Evolutionary conservation across 1,140 invertebrate genomes (phyloP).

Genomic region (Zophobas atratus): DNA sequence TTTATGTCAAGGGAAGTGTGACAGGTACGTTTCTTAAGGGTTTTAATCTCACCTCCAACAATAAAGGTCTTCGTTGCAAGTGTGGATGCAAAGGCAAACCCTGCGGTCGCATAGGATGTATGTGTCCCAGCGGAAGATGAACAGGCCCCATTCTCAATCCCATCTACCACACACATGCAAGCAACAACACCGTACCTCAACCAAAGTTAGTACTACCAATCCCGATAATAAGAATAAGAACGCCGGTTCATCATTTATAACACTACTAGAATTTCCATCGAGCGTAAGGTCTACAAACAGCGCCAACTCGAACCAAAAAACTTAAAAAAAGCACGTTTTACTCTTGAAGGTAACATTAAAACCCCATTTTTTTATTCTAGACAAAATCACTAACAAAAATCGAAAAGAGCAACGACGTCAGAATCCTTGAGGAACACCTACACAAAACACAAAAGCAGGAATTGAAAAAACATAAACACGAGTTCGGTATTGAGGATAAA

Average conservation of each 20-base stretch:
- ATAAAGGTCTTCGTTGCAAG: conserved; percentile 76
- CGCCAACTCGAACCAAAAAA: no score
- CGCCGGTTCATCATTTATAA: neutral
- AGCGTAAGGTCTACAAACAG: neutral
- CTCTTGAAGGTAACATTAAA: no score
- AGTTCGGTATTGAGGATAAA: no score
- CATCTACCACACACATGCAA: conserved; percentile 69
- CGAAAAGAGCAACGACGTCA: no score
- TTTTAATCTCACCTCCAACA: conserved; percentile 79
- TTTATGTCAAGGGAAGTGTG: conserved; percentile 11
- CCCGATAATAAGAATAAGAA: conserved; percentile 16
- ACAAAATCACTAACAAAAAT: no score
- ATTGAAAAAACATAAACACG: no score
- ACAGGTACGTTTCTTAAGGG: conserved; percentile 2
- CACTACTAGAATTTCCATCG: neutral
- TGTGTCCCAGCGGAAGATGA: conserved; percentile 60
- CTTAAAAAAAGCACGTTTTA: no score
- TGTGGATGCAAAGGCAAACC: conserved; percentile 59
- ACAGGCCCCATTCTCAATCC: conserved; percentile 66
- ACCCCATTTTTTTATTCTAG: no score
- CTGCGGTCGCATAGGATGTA: conserved; percentile 62
- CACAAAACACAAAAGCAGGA: no score
- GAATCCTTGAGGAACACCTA: no score
- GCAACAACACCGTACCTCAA: conserved; percentile 64
- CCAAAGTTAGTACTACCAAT: conserved; percentile 54